Conservation (phyloP, 2,113 vertebrate genomes). For the Miniopterus natalensis region DNA sequence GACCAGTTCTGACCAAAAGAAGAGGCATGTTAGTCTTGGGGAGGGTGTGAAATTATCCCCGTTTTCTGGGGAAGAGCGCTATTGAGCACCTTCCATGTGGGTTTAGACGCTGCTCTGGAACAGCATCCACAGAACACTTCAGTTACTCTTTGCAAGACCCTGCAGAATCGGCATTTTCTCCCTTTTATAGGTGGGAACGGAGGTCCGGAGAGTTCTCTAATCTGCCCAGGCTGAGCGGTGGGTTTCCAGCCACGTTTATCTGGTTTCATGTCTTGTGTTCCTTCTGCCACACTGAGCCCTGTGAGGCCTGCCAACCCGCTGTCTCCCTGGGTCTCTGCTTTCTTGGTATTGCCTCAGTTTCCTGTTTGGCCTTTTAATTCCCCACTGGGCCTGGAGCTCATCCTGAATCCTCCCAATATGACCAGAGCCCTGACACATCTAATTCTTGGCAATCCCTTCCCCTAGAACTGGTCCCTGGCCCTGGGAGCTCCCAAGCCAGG, state of each 20-base stretch:
- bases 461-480: rapidly evolving
- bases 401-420: not conserved
- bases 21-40: not conserved
- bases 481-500: not conserved
- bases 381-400: not conserved
- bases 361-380: not conserved
- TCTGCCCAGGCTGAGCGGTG: not conserved
- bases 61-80: not conserved
- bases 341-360: not conserved
- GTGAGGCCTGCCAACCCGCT: not conserved
- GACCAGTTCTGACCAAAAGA: not conserved
- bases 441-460: not conserved
- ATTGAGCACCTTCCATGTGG: not conserved
- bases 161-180: not conserved
- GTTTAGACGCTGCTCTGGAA: not conserved
- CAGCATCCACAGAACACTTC: not conserved
- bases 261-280: not conserved
- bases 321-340: not conserved
- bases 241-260: not conserved
- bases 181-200: not conserved
- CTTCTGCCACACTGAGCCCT: not conserved
- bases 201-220: not conserved
- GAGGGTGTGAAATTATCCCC: not conserved
- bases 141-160: not conserved
- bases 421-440: not conserved